Evolutionary conservation across 2,113 vertebrate species (phyloP), one percentile per base, ranked within the genome.

Genomic region (Nothocercus nigrocapillus): DNA sequence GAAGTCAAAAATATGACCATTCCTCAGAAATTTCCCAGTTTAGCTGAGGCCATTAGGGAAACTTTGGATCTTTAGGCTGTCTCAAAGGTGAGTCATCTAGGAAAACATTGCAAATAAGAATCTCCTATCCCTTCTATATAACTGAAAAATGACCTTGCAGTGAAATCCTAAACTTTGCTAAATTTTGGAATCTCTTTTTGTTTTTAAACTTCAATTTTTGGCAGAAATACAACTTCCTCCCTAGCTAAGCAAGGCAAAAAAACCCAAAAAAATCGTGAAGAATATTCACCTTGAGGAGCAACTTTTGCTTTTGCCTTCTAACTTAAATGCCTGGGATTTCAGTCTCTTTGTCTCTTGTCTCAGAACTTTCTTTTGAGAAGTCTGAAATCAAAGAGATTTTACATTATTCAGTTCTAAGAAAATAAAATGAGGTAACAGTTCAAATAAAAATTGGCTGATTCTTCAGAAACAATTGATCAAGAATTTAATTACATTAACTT

Each of bases 321-420:
- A 74, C 17, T 20, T 47, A 75, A 49, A 84, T 84, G 8, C 78
- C 72, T 88, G 40, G 82, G 78, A 87, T 93, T 90, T 73, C 68
- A n/a, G 25, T 72, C 36, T 51, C 86, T 70, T 91, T 91, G 34
- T 80, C 30, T 85, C 56, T 28, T 63, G 32, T 13, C 74, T 92
- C 84, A 82, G 62, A 95, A 86, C 4, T 74, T n/a, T 53, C 27
- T 79, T 94, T 42, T 73, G 51, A 92, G 72, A 90, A 85, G 38
- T 81, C 34, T 76, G 54, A 58, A 44, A 94, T 91, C 64, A 85
- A 85, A 85, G 85, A 81, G 11, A 20, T 82, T 69, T 80, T 94
- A 25, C 45, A 61, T 92, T 86, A 70, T 94, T 93, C 82, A 73
- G 3, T 63, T 84, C 44, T 59, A 89, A 95, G 77, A 82, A 94